Percentiles rank a stretch among this genome's conserved stretches.
Conservation (phyloP, 2,797 vertebrate species). For the Peromyscus eremicus region DNA sequence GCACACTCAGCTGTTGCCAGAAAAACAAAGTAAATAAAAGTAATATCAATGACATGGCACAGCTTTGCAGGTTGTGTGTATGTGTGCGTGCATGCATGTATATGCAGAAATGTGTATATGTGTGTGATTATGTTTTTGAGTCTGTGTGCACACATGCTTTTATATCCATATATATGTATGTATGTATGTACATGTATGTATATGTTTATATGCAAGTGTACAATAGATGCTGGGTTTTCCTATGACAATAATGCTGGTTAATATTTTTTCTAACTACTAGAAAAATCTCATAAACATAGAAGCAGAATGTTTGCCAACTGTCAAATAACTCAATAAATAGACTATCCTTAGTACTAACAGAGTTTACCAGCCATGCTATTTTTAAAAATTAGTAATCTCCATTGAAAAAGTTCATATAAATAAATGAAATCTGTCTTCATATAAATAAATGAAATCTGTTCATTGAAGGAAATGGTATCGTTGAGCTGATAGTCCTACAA, state of each 20-base stretch:
- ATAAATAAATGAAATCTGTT: constrained; percentile 26
- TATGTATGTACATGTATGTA: not conserved
- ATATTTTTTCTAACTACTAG: constrained; percentile 29
- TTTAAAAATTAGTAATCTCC: constrained; percentile 41
- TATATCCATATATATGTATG: not conserved
- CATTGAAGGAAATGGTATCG: constrained; percentile 5
- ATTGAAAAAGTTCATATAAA: constrained; percentile 33
- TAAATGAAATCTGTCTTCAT: not conserved
- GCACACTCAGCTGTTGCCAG: constrained; percentile 84
- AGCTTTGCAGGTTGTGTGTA: not conserved
- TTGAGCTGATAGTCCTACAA: not conserved
- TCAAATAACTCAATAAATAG: constrained; percentile 37
- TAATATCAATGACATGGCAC: not conserved
- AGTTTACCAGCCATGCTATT: constrained; percentile 12
- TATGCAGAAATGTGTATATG: not conserved
- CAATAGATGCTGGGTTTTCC: not conserved
- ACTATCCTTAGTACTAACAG: constrained; percentile 14
- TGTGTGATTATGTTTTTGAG: not conserved
- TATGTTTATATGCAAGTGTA: not conserved
- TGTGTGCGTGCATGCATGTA: not conserved
- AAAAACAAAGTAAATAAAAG: constrained; percentile 83
- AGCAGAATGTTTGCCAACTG: not conserved
- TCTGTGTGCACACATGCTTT: not conserved
- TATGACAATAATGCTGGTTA: constrained; percentile 32
- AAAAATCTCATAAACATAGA: constrained; percentile 8